A percentile compares a stretch with the other conserved stretches of the same genome.
Conservation (phyloP, 1,140 invertebrate genomes). For the Drosophila oshimai region DNA sequence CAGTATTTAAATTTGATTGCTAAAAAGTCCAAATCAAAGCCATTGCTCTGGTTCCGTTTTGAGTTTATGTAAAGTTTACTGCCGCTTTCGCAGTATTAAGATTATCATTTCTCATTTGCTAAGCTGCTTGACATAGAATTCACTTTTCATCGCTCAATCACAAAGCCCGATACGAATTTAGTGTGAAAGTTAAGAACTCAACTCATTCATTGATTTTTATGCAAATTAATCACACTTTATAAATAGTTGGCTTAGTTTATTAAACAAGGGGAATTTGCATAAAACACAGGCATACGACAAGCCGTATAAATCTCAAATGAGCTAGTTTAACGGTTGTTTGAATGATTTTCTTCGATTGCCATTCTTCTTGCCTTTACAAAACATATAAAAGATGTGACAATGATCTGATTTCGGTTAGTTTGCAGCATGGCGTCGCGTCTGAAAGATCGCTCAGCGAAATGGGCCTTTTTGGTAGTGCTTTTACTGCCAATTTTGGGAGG, state of each 20-base stretch:
- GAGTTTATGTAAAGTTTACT: background rate
- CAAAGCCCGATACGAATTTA: background rate
- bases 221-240: conserved; percentile 29
- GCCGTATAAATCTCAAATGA: conserved; percentile 27
- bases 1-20: background rate
- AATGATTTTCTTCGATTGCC: conserved; percentile 1
- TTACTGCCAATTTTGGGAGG: background rate
- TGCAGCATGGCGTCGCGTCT: conserved; percentile 21
- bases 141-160: conserved; percentile 34
- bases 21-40: background rate
- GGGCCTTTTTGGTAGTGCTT: background rate
- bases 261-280: conserved; percentile 34
- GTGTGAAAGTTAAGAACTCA: conserved; percentile 39
- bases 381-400: conserved; percentile 25
- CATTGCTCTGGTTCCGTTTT: background rate
- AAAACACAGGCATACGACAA: background rate
- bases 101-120: background rate
- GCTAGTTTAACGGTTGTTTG: conserved; percentile 33
- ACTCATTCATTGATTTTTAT: conserved; percentile 46
- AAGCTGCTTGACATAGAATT: conserved; percentile 2
- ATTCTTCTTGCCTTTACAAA: background rate
- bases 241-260: conserved; percentile 41
- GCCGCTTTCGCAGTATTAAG: background rate
- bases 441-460: conserved; percentile 4
- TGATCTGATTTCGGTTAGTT: conserved; percentile 35